Percentiles rank a stretch among this genome's conserved stretches.
Evolutionary conservation across 2,113 vertebrate species (phyloP).

Genomic region (Vulpes ferrilata): DNA sequence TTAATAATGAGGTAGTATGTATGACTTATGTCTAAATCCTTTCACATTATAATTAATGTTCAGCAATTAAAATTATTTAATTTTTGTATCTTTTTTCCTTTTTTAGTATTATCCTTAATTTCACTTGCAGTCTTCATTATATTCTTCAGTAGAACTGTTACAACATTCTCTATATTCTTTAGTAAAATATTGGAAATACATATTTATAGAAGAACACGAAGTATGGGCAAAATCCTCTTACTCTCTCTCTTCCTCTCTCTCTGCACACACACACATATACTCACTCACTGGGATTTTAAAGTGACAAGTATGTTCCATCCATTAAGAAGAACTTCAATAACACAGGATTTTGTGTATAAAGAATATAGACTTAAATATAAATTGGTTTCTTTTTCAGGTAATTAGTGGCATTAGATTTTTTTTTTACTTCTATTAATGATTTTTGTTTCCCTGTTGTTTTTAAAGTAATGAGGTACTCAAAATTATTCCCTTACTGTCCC

Average conservation of each 20-base stretch:
- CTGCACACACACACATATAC: neutral
- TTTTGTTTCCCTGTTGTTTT: conserved; percentile 18
- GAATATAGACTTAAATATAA: neutral
- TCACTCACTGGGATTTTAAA: neutral
- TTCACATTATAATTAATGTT: conserved; percentile 24
- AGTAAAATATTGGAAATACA: neutral
- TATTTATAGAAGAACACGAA: neutral
- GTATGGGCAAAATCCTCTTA: neutral
- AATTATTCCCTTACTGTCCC: neutral
- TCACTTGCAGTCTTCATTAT: neutral
- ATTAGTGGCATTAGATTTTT: neutral
- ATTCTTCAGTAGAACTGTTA: neutral
- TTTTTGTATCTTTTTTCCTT: neutral
- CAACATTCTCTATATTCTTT: neutral
- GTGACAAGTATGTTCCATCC: neutral
- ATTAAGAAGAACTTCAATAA: neutral
- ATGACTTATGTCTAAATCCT: conserved; percentile 3
- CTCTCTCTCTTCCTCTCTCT: neutral
- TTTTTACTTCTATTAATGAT: neutral
- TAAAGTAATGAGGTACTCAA: neutral
- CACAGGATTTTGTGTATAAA: neutral
- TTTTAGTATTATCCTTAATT: neutral
- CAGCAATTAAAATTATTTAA: conserved; percentile 3
- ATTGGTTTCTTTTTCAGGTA: neutral
- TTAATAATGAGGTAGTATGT: neutral